These are phyloP conservation scores for Chrysoperla carnea DNA, from an alignment of 1,140 invertebrate genomes.

Conservation along the genomic window DNA sequence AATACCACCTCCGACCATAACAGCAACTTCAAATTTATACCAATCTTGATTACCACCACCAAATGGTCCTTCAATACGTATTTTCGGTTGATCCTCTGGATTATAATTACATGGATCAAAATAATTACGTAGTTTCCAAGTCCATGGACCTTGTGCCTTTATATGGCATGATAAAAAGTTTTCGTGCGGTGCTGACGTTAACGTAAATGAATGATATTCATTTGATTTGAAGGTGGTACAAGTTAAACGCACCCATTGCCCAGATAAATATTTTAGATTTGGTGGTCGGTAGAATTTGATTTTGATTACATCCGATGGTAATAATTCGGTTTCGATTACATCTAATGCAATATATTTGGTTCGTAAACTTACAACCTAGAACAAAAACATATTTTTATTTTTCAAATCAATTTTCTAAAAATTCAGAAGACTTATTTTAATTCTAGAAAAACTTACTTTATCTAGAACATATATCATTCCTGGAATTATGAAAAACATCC, in stretches of 20 bases:
- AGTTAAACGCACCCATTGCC: constrained; percentile 75
- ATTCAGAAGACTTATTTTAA: background rate
- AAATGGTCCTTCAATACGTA: constrained; percentile 91
- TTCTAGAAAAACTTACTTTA: constrained; percentile 39
- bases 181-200: constrained; percentile 96
- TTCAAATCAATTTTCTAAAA: no score
- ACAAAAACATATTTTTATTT: no score
- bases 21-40: constrained; percentile 95
- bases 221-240: constrained; percentile 83
- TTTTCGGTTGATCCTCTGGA: constrained; percentile 72
- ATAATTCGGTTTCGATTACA: constrained; percentile 85
- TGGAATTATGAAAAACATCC: constrained; percentile 90
- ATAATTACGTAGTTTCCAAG: constrained; percentile 93
- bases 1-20: constrained; percentile 98
- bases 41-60: constrained; percentile 99
- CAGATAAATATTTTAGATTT: constrained; percentile 90
- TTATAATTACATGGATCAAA: constrained; percentile 91
- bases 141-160: constrained; percentile 95
- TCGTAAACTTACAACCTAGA: constrained; percentile 67
- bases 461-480: constrained; percentile 80
- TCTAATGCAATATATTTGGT: constrained; percentile 88
- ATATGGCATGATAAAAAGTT: constrained; percentile 96
- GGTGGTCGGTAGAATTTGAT: constrained; percentile 86
- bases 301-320: constrained; percentile 91
- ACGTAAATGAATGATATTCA: constrained; percentile 95